Conservation (phyloP, 1,140 invertebrate species). For the Papilio xuthus region DNA sequence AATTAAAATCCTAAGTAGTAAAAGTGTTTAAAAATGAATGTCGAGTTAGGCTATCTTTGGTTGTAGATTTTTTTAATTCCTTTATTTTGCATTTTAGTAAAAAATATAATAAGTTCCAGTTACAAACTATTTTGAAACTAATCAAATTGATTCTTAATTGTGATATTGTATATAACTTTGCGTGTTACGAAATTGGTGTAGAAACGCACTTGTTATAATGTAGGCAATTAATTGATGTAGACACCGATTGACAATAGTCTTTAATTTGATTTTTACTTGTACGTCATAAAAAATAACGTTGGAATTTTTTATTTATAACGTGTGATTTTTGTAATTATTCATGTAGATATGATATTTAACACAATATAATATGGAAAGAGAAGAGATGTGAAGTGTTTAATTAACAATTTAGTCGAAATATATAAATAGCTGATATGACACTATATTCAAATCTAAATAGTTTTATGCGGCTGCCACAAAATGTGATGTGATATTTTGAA, state of each 20-base stretch:
- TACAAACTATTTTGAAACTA: background rate
- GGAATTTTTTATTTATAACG: background rate
- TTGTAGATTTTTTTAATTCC: background rate
- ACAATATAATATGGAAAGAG: background rate
- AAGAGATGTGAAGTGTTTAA: background rate
- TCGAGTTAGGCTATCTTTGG: background rate
- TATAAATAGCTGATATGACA: background rate
- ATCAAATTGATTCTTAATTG: constrained; percentile 38
- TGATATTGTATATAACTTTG: constrained; percentile 46
- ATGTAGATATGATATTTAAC: background rate
- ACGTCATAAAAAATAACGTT: background rate
- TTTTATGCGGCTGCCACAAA: background rate
- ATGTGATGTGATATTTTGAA: background rate
- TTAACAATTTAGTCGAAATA: constrained; percentile 32
- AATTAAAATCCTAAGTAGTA: background rate
- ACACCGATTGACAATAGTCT: constrained; percentile 47
- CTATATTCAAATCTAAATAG: background rate
- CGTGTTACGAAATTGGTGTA: constrained; percentile 35
- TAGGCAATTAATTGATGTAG: constrained; percentile 40
- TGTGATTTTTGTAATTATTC: background rate
- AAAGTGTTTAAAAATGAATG: background rate
- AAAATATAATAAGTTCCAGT: background rate
- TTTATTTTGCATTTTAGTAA: background rate
- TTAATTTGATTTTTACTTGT: constrained; percentile 34
- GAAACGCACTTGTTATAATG: constrained; percentile 40